These are phyloP conservation scores for Nasonia vitripennis DNA, from an alignment of 1,140 invertebrate species.

Conservation along the genomic window DNA sequence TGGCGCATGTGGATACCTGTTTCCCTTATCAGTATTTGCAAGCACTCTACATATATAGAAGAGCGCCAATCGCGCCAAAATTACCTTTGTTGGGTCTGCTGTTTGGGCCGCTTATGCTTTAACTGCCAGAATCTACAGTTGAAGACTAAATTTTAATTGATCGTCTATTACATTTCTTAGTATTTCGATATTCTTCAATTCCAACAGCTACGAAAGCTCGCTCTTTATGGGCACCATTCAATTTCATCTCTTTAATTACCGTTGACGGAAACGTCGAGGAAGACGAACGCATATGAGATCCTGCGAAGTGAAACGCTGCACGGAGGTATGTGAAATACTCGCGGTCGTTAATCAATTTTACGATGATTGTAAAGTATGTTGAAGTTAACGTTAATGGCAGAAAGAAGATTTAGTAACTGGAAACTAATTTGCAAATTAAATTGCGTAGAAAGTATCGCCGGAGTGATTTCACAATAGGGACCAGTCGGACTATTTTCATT, in stretches of 20 bases:
- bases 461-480: neutral
- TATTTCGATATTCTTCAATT: neutral
- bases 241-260: constrained; percentile 16
- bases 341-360: constrained; percentile 38
- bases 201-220: neutral
- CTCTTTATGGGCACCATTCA: neutral
- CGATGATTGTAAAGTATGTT: constrained; percentile 31
- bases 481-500: no score
- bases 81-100: no score
- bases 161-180: no score
- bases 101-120: no score
- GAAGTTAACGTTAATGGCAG: constrained; percentile 1
- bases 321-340: neutral
- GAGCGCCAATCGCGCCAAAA: no score
- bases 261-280: constrained; percentile 24
- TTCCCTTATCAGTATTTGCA: no score
- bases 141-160: no score
- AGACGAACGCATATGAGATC: neutral
- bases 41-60: no score
- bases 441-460: neutral
- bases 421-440: constrained; percentile 40
- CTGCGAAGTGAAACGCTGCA: constrained; percentile 4
- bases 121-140: no score
- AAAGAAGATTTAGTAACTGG: constrained; percentile 25
- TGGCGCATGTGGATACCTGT: no score